Base-by-base conservation (phyloP, 1,140 invertebrate genomes). In the Heliconius congener region DNA sequence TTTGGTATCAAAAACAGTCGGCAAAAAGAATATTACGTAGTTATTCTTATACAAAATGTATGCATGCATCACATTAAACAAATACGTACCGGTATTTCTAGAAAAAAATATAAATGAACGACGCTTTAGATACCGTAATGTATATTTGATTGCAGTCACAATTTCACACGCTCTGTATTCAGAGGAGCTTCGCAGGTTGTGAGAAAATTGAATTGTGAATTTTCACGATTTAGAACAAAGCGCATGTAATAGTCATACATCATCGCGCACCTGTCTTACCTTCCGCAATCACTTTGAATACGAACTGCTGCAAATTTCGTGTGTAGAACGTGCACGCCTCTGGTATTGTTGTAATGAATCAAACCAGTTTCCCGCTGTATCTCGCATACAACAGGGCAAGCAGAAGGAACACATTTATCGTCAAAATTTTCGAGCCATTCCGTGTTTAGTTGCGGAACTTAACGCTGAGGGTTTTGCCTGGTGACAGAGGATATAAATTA, bases 201-300 rank as follows among this genome's bases (percentile, higher is more conserved):
- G 77, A 66, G 76, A 72, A 73, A 81, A 83, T 83, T 81, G 76
- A 81, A 83, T 39, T 71, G 34, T 71, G 71, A 71, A 71, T 71
- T 79, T 76, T 60, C 66, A 78, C 60, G 73, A 72, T 76, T 60
- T 57, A 46, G 74, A 71, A 81, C 82, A 83, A 81, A 83, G 81
- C 73, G 77, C 77, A 46, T 79, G 76, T 78, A 80, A 52, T 42
- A 77, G 79, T 81, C 82, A 79, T 83, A 79, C 79, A 83, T 83
- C 79, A 83, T 46, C 71, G 74, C 81, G 39, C 76, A 78, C 76
- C 79, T 82, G 78, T 82, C 82, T 78, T 79, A 8, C 46, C 74
- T 83, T 78, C 50, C 52, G 76, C 57, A 71, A 76, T 77, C 78
- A 74, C 34, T 34, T 34, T 73, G 74, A 79, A 81, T 81, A 81